These are phyloP conservation scores for Eulemur macaco DNA, from an alignment of 2,113 vertebrate species.

Conservation along the genomic window DNA sequence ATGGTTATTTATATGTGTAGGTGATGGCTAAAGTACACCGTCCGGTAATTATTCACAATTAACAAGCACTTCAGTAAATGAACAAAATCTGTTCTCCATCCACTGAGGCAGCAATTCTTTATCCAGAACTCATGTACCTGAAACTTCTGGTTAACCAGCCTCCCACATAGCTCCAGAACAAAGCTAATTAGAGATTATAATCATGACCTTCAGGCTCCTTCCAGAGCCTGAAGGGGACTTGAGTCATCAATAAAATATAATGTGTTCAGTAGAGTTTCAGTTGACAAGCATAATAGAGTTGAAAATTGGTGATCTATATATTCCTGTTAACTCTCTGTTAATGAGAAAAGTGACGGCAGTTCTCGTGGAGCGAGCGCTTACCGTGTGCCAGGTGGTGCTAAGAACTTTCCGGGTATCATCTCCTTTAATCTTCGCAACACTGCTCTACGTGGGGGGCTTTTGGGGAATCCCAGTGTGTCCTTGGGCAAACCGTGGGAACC, in stretches of 20 bases:
- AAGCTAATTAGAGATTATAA: conserved; percentile 74
- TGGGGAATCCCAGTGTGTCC: not conserved
- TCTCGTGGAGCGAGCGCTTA: not conserved
- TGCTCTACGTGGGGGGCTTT: not conserved
- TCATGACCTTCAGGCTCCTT: conserved; percentile 73
- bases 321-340: conserved; percentile 36
- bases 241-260: conserved; percentile 72
- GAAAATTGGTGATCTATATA: not conserved
- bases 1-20: conserved; percentile 73
- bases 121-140: conserved; percentile 47
- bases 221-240: conserved; percentile 64
- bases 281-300: conserved; percentile 59
- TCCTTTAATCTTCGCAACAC: not conserved
- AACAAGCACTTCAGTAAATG: conserved; percentile 76
- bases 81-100: conserved; percentile 68
- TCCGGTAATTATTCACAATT: conserved; percentile 78
- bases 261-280: conserved; percentile 42
- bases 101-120: conserved; percentile 65
- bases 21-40: conserved; percentile 65
- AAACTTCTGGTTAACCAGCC: conserved; percentile 59
- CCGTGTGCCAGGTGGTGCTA: not conserved
- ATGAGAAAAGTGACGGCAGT: not conserved
- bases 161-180: conserved; percentile 67
- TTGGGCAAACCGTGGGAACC: not conserved
- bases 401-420: not conserved